A percentile compares a stretch with the other conserved stretches of the same genome.
Evolutionary conservation across 1,140 invertebrate genomes (phyloP).

Genomic region (Camponotus pennsylvanicus): DNA sequence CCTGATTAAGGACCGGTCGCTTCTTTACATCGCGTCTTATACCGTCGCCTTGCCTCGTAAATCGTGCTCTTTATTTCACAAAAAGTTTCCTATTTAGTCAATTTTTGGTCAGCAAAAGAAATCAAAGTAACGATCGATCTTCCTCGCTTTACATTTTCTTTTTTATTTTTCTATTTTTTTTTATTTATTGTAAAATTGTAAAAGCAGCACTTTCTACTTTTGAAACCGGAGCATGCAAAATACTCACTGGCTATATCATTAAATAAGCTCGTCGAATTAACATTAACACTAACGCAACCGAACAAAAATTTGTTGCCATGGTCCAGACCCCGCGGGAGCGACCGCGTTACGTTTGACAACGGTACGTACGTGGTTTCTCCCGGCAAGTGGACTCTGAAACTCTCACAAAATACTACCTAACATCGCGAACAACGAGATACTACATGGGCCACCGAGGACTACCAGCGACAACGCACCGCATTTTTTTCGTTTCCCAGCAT

Average conservation of each 20-base stretch:
- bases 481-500: slow-evolving; percentile 66
- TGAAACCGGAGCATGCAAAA: not conserved
- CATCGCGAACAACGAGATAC: slow-evolving; percentile 68
- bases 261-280: slow-evolving; percentile 63
- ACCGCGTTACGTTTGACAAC: slow-evolving; percentile 51
- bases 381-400: slow-evolving; percentile 30
- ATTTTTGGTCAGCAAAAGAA: not conserved
- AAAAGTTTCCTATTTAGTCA: not conserved
- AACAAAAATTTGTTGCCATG: slow-evolving; percentile 80
- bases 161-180: not conserved
- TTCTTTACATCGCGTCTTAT: slow-evolving; percentile 22
- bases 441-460: slow-evolving; percentile 70
- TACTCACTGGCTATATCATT: slow-evolving; percentile 58
- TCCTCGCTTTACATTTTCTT: not conserved
- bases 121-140: slow-evolving; percentile 10
- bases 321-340: slow-evolving; percentile 55
- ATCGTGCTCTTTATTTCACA: slow-evolving; percentile 60
- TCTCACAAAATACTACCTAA: slow-evolving; percentile 74
- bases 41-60: slow-evolving; percentile 49
- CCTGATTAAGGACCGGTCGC: slow-evolving; percentile 73
- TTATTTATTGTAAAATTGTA: not conserved
- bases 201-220: not conserved
- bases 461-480: slow-evolving; percentile 69
- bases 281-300: slow-evolving; percentile 22
- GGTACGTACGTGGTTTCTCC: slow-evolving; percentile 11